Evolutionary conservation across 2,113 vertebrate species (phyloP).

Genomic region (Turnix velox): DNA sequence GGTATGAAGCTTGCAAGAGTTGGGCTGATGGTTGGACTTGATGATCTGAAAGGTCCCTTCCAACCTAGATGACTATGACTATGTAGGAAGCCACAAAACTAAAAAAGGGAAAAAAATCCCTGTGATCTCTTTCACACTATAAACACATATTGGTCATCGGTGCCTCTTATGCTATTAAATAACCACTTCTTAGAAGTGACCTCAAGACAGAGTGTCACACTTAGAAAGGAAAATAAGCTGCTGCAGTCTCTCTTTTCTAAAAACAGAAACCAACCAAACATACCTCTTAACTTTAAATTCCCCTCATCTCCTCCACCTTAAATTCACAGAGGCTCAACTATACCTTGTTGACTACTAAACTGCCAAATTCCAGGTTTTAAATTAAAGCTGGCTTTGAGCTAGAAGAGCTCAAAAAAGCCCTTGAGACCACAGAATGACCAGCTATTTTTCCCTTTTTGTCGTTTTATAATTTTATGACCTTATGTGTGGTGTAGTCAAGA

Average conservation of each 20-base stretch:
- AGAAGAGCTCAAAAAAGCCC: neutral
- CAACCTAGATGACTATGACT: no score
- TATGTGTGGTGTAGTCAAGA: neutral
- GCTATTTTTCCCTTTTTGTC: slow-evolving; percentile 23
- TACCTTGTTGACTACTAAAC: neutral
- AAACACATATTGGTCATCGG: neutral
- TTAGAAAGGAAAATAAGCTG: slow-evolving; percentile 20
- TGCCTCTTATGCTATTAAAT: neutral
- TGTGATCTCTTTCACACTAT: neutral
- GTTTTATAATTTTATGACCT: slow-evolving; percentile 15
- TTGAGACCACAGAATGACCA: neutral
- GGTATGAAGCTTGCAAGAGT: no score
- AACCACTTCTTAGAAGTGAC: slow-evolving; percentile 1
- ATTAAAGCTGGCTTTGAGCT: slow-evolving; percentile 27
- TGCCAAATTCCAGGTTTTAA: slow-evolving; percentile 37
- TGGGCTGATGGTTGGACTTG: no score
- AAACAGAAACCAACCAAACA: slow-evolving; percentile 29
- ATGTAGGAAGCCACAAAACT: neutral
- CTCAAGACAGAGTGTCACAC: neutral
- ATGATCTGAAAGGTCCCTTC: no score
- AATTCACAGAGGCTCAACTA: slow-evolving; percentile 23
- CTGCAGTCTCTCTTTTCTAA: slow-evolving; percentile 15
- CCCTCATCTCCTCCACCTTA: neutral
- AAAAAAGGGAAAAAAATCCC: neutral
- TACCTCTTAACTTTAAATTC: slow-evolving; percentile 1